Percentiles rank a stretch among this genome's conserved stretches.
phyloP scores from a whole-genome alignment of 2,888 invertebrate genomes.

The Glyphotaelius pellucidus region DNA sequence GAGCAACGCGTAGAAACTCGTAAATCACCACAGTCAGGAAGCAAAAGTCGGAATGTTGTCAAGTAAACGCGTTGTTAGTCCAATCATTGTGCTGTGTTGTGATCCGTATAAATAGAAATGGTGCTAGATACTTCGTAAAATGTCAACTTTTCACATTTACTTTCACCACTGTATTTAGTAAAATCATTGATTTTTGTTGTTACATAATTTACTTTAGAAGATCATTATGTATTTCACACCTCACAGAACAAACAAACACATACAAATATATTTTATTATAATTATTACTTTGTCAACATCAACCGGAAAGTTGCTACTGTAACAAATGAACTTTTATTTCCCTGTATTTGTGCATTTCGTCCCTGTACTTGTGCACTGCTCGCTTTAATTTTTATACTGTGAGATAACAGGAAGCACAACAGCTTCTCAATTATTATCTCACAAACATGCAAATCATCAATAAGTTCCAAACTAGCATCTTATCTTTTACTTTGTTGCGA shows the following conservation, averaged over 20 bases:
- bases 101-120: not conserved
- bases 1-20: conserved; percentile 11
- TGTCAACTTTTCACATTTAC: not conserved
- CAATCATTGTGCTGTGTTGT: not conserved
- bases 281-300: no score
- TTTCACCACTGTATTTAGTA: not conserved
- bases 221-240: no score
- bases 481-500: not conserved
- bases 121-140: not conserved
- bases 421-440: not conserved
- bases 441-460: not conserved
- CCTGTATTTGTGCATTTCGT: not conserved
- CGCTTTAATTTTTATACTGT: no score
- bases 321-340: not conserved
- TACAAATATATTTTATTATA: no score
- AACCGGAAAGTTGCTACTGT: no score
- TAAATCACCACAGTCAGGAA: conserved; percentile 22
- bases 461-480: not conserved
- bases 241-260: no score
- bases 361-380: not conserved
- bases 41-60: conserved; percentile 2
- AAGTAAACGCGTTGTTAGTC: conserved; percentile 14
- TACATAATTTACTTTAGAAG: no score
- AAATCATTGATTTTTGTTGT: no score
- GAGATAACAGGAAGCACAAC: not conserved